phyloP scores from a whole-genome alignment of 2,113 vertebrate genomes.

The Diphyllodes magnificus region DNA sequence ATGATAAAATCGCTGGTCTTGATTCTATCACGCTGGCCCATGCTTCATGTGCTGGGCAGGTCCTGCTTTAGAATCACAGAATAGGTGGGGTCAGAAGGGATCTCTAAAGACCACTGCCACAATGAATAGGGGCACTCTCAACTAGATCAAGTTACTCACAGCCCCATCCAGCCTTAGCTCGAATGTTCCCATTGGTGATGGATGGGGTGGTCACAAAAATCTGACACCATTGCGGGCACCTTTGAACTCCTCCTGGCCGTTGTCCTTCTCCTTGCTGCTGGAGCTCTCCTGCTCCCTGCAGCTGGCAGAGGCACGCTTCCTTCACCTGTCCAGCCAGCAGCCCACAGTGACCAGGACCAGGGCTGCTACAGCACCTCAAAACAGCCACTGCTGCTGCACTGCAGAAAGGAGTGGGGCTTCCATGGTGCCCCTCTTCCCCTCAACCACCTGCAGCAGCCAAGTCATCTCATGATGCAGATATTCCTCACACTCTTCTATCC shows the following conservation, averaged over 20 bases:
- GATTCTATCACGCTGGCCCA: fast-evolving
- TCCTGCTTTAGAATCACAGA: neutral
- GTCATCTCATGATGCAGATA: neutral
- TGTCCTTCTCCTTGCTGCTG: neutral
- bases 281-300: neutral
- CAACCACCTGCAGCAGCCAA: neutral
- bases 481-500: neutral
- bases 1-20: neutral
- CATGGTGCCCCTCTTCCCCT: neutral
- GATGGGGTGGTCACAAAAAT: neutral
- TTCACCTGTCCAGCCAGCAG: neutral
- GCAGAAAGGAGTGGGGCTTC: neutral
- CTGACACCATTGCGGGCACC: neutral
- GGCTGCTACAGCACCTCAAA: neutral
- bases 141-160: neutral
- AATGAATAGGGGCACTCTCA: neutral
- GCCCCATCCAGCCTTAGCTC: neutral
- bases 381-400: neutral
- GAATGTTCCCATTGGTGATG: neutral
- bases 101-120: neutral
- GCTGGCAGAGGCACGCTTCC: neutral
- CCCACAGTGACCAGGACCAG: neutral
- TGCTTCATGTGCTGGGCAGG: neutral
- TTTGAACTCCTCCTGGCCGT: neutral
- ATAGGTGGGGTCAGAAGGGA: neutral